These are phyloP conservation scores for Trichogramma pretiosum DNA, from an alignment of 1,140 invertebrate genomes.

Conservation along the genomic window DNA sequence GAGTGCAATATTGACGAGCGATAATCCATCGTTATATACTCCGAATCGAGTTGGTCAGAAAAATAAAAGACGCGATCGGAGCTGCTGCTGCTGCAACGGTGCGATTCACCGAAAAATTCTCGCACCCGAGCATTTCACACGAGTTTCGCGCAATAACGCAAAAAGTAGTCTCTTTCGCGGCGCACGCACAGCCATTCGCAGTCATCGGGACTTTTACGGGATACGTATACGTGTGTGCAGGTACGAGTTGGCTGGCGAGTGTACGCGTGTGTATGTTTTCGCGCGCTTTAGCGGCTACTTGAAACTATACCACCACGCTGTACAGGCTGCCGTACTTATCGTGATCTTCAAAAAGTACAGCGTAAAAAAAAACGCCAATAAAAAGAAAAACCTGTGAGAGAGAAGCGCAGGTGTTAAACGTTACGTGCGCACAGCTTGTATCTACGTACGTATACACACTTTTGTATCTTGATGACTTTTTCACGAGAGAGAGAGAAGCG, in stretches of 20 bases:
- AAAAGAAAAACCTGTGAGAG: too few relatives aligned
- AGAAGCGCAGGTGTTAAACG: slow-evolving; percentile 15
- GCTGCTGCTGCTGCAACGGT: too few relatives aligned
- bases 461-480: slow-evolving; percentile 12
- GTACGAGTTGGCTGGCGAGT: too few relatives aligned
- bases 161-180: slow-evolving; percentile 19
- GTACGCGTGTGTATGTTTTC: not conserved
- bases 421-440: not conserved
- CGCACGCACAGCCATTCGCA: slow-evolving; percentile 9
- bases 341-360: too few relatives aligned
- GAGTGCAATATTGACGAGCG: too few relatives aligned
- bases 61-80: too few relatives aligned
- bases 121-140: slow-evolving; percentile 11
- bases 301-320: not conserved
- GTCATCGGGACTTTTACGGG: slow-evolving; percentile 27
- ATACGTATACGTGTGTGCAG: slow-evolving; percentile 21
- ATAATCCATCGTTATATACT: too few relatives aligned
- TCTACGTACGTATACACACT: not conserved
- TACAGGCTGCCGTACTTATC: too few relatives aligned
- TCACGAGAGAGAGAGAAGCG: not conserved
- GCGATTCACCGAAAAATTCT: too few relatives aligned
- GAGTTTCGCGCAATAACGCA: too few relatives aligned
- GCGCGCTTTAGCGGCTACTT: not conserved
- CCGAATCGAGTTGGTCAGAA: too few relatives aligned
- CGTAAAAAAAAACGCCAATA: too few relatives aligned